A percentile compares a stretch with the other conserved stretches of the same genome.
Conservation (phyloP, 2,113 vertebrate species). For the Hassar affinis region DNA sequence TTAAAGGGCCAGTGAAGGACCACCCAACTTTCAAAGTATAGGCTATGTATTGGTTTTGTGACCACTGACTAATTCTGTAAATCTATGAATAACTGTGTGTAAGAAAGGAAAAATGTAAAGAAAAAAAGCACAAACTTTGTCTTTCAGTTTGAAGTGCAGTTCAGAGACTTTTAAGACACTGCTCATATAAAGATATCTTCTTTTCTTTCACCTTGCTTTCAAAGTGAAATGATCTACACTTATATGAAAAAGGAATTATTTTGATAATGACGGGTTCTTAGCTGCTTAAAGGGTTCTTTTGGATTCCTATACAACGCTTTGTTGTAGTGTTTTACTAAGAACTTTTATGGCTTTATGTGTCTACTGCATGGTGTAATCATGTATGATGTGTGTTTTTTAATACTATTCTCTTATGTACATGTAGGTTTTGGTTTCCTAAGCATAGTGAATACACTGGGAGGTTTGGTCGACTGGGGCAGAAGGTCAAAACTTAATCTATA, state of each 20-base stretch:
- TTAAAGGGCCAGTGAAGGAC: not conserved
- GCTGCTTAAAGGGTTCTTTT: not conserved
- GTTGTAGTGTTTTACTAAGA: not conserved
- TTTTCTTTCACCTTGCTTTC: not conserved
- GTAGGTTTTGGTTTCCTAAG: not conserved
- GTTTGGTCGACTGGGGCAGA: not conserved
- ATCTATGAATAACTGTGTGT: not conserved
- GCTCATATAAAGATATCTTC: not conserved
- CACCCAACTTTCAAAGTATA: not conserved
- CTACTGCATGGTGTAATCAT: not conserved
- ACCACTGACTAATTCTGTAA: not conserved
- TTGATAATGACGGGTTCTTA: not conserved
- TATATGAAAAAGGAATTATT: not conserved
- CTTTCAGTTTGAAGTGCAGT: not conserved
- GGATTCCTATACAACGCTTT: not conserved
- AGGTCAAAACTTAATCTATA: constrained; percentile 1
- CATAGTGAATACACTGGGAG: not conserved
- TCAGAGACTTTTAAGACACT: not conserved
- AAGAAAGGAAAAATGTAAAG: not conserved
- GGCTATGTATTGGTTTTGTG: not conserved
- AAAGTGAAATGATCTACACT: not conserved
- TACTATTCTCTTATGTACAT: not conserved
- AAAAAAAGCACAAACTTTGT: not conserved
- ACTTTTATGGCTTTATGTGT: not conserved
- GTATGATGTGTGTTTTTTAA: not conserved